Evolutionary conservation across 2,888 invertebrate species (phyloP).

Genomic region (Chloromyia formosa): DNA sequence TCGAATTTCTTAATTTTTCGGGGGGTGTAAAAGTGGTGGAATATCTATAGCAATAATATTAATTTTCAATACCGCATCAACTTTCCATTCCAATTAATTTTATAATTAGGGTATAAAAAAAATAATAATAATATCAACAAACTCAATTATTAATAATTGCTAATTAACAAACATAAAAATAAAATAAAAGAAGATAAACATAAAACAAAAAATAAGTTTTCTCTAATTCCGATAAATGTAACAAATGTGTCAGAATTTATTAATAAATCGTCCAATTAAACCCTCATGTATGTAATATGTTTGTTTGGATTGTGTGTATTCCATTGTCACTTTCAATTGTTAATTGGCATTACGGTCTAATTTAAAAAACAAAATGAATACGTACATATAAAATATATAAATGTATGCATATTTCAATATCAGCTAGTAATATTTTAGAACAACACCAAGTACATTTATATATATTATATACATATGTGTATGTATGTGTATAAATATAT

Average conservation of each 20-base stretch:
- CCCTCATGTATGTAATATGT: conserved; percentile 17
- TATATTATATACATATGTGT: conserved; percentile 45
- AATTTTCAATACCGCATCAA: conserved; percentile 6
- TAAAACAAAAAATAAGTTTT: too few species aligned
- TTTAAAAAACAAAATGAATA: neutral
- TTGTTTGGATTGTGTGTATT: too few species aligned
- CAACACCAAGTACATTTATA: conserved; percentile 42
- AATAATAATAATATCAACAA: neutral
- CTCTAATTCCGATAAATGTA: too few species aligned
- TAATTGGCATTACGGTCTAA: conserved; percentile 12
- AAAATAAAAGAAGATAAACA: too few species aligned
- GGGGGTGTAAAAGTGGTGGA: neutral
- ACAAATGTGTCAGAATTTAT: too few species aligned
- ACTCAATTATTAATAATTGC: too few species aligned
- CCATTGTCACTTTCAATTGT: too few species aligned
- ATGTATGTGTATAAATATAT: conserved; percentile 44
- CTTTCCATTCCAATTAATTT: conserved; percentile 32
- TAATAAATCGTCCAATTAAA: neutral
- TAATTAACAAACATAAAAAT: too few species aligned
- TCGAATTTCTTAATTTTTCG: neutral
- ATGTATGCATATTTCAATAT: conserved; percentile 7
- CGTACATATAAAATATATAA: conserved; percentile 1
- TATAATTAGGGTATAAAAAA: neutral
- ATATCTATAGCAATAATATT: neutral
- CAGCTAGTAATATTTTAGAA: conserved; percentile 21